Evolutionary conservation across 2,888 invertebrate genomes (phyloP), one percentile per base, ranked within the genome.

Genomic region (Orchestes rusci): DNA sequence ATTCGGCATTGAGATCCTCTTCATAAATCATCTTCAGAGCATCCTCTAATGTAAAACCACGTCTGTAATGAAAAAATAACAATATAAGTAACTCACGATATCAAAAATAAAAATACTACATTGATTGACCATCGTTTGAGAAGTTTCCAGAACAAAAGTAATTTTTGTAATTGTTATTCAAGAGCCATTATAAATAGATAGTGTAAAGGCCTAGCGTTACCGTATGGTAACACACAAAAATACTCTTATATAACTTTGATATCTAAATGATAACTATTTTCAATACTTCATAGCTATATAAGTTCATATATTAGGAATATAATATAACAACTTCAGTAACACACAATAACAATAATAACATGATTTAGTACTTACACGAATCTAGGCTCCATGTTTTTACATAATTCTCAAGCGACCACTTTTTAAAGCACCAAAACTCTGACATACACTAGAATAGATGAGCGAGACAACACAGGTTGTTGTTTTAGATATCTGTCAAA

Each of bases 1-100:
- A 41, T 16, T 20, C 19, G 13, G 41, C 34, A 43, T 42, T 16
- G n/a, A n/a, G n/a, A n/a, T n/a, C n/a, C n/a, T n/a, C n/a, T n/a
- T n/a, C n/a, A n/a, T n/a, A n/a, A n/a, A n/a, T n/a, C n/a, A n/a
- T n/a, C n/a, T n/a, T n/a, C 13, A 41, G 12, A 3, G 34, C 28
- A 18, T 34, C 27, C 20, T 41, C 16, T 12, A 41, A 10, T 5
- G 41, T 18, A n/a, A 36, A 18, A 7, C 12, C 19, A 18, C 10
- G 5, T 12, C 36, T 36, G 12, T 23, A 23, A 23, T 10, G 7
- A 23, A 23, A 23, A 23, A 23, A 23, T 23, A 23, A 23, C 23
- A 33, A 33, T 16, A 4, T 5, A 15, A 16, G 4, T 16, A 36
- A 23, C 23, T 10, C 23, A 23, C 10, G 10, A 23, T 23, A 5